Base-by-base conservation (phyloP, 2,888 invertebrate species). In the Blastobasis adustella region DNA sequence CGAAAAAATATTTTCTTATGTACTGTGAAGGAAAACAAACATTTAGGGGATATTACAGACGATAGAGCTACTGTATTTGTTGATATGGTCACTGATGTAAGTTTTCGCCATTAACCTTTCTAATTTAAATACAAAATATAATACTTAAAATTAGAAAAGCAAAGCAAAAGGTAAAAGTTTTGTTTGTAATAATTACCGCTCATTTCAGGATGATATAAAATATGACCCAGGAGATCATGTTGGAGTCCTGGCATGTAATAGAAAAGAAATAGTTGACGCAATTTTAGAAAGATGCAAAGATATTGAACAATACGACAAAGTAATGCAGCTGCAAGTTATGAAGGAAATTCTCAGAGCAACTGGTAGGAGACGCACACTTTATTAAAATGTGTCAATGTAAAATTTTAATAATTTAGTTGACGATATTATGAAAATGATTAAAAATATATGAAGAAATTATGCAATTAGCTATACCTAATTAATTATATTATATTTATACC, bases 161-260 rank as follows among this genome's bases (percentile, higher is more conserved):
- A 23, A 23, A 23, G 23, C 23, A 23, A n/a, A 46, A 45, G 40
- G 9, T 40, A 40, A 40, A 40, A 40, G 9, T 40, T 8, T 8
- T 6, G 6, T 40, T 9, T 40, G 6, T 40, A 40, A 42, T 49
- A 47, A 46, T 36, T 7, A 41, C 44, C 3, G 23, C 23, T 7
- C 10, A 46, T 73, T 72, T 46, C 60, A 89, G 89, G 61, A 57
- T 59, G 90, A 91, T 63, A 69, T 94, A 23, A 79, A 89, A 40
- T 98, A 97, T 69, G 92, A 93, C 40, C 97, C 98, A 0, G 98
- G 98, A 0, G 98, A 98, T 79, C 98, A 98, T 73, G 91, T 98
- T 9, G 97, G 96, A 4, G 93, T 98, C n/a, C 93, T 96, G 76
- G 93, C 98, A 0, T 92, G 92, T 59, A 98, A 98, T 76, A 89